Conservation (phyloP, 1,140 invertebrate species). For the Bombus haemorrhoidalis region DNA sequence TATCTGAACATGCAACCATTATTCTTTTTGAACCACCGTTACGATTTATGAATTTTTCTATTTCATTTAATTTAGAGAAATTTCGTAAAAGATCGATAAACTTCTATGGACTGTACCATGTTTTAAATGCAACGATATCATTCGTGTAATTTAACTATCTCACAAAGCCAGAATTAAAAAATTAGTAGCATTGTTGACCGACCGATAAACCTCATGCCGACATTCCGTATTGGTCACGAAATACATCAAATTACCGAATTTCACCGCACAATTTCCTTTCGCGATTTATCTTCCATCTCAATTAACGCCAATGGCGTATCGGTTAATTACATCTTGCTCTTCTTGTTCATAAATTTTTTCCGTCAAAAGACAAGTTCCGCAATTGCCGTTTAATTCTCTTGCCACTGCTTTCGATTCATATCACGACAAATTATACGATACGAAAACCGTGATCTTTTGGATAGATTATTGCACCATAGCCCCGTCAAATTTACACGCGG, state of each 20-base stretch:
- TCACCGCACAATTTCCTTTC: not conserved
- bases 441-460: not conserved
- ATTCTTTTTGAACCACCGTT: not conserved
- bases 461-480: no score
- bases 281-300: constrained; percentile 33
- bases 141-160: not conserved
- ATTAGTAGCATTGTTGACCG: not conserved
- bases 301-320: constrained; percentile 1
- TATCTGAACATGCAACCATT: not conserved
- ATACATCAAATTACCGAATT: constrained; percentile 2
- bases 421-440: not conserved
- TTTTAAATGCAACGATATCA: no score
- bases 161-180: not conserved
- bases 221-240: not conserved
- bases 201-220: not conserved
- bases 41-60: no score
- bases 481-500: not conserved
- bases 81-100: not conserved
- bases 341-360: constrained; percentile 10
- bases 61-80: not conserved
- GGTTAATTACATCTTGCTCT: constrained; percentile 24
- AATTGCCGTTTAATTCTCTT: not conserved
- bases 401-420: not conserved
- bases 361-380: no score
- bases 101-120: no score